Base-by-base conservation (phyloP, 2,113 vertebrate species). In the Galemys pyrenaicus region DNA sequence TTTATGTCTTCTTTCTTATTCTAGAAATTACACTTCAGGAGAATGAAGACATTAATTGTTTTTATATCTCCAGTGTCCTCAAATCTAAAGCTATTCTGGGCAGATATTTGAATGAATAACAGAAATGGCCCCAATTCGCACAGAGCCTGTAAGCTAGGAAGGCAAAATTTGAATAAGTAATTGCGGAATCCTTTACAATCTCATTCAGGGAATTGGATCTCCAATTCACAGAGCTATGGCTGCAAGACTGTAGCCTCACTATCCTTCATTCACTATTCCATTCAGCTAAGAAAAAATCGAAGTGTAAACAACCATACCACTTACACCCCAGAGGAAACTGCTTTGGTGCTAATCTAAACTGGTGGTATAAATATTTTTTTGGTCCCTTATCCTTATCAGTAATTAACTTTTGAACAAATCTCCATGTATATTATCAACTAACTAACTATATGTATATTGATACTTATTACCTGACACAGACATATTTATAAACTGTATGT, bases 301-400 rank as follows among this genome's bases (percentile, higher is more conserved):
- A 26, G 44, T 41, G 9, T 64, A 70, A 86, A 73, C 16, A 83
- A 86, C 3, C 37, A 62, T 24, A 30, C 9, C 64, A 81, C 37
- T 64, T 82, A 78, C 51, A 91, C 68, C 89, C 49, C 37, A 22
- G 30, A 91, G 73, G 41, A 97, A 89, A 91, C n/a, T 86, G 49
- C 30, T 85, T 92, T 37, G 81, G 73, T 81, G 60, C 49, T 86
- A 89, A 94, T 89, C 73, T 86, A 73, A 68, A 44, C 49, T 64
- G 82, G 19, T 26, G 30, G 35, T 44, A 39, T 93, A 54, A 87
- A 96, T 82, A 37, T 11, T 13, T 54, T 56, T 79, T n/a, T 75
- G n/a, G 82, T 85, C 70, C 44, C 62, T 88, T 95, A 46, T 58
- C 46, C 84, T 92, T 68, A 85, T 32, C 20, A 67, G 64, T 35